Evolutionary conservation across 2,797 vertebrate genomes (phyloP), one percentile per base, ranked within the genome.

Genomic region (Pterois miles): DNA sequence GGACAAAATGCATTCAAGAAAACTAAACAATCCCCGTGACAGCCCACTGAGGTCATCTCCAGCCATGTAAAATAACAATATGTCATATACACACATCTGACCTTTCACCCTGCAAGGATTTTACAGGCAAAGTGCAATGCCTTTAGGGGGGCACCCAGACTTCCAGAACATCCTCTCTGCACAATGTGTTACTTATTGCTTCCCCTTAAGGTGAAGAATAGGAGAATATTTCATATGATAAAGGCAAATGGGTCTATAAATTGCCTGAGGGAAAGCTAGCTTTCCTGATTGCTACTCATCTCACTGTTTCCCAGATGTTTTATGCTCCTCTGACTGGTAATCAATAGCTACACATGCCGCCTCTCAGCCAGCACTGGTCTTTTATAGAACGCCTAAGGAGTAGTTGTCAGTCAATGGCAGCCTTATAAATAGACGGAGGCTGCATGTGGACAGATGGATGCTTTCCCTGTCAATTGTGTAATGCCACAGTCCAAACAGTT

Each of bases 311-410:
- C 92, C 93, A 93, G 92, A 94, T 93, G 92, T 92, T 95, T 95
- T 90, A 91, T 85, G 87, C 87, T 93, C 86, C 74, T 91, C 93
- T 94, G 93, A 95, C 94, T 90, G 87, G 83, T 94, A 95, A 96
- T 96, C 95, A 95, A 96, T 96, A 96, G 85, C 89, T 88, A 90
- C 89, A 93, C 88, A 94, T 92, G 92, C 91, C 91, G 88, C 87
- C 88, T 86, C 83, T 85, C 86, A 76, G 87, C 84, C 69, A 77
- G 86, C 76, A 14, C 73, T 74, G 87, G 78, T 78, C 90, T 91
- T 91, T 87, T 59, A 88, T 77, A 72, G 74, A 69, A 76, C 20
- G 91, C 89, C 91, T 73, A 79, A 91, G 88, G 87, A 93, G 86
- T 63, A 76, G 86, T 86, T 89, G 89, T 90, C 90, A 92, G 88